Evolutionary conservation across 2,113 vertebrate genomes (phyloP).

Genomic region (Laticauda colubrina): DNA sequence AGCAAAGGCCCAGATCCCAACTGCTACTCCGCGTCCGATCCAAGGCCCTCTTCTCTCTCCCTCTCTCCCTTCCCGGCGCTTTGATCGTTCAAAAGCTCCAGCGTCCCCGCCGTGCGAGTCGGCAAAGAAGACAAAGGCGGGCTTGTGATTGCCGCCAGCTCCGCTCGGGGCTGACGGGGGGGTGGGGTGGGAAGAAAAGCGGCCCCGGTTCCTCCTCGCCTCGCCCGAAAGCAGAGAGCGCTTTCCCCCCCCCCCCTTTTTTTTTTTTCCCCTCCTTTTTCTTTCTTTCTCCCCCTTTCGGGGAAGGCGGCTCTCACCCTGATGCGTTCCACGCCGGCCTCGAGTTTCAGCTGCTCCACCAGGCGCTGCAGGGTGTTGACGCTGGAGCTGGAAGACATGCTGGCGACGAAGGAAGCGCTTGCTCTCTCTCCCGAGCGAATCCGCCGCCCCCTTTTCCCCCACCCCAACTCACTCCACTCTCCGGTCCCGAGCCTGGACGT

Average conservation of each 20-base stretch:
- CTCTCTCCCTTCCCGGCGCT: background rate
- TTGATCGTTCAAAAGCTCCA: background rate
- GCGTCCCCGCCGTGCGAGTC: background rate
- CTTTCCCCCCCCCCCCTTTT: fast-evolving
- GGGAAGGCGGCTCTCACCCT: conserved; percentile 71
- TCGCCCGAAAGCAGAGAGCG: background rate
- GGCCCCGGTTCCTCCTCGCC: background rate
- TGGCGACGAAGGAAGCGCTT: background rate
- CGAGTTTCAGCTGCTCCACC: conserved; percentile 89
- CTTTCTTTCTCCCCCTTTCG: too few species aligned
- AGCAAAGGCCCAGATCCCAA: background rate
- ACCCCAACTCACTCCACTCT: too few species aligned
- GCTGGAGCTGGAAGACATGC: conserved; percentile 85
- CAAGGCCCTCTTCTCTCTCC: background rate
- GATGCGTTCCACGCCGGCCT: conserved; percentile 88
- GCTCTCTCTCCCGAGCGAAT: background rate
- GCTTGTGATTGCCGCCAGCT: background rate
- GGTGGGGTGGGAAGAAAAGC: too few species aligned
- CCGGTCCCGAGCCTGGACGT: background rate
- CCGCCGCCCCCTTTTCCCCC: background rate
- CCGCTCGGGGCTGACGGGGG: too few species aligned
- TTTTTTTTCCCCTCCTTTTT: too few species aligned
- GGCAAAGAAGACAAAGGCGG: background rate
- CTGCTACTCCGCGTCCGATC: background rate
- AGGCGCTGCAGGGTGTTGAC: conserved; percentile 80